Evolutionary conservation across 2,113 vertebrate genomes (phyloP).

Genomic region (Plecotus auritus): DNA sequence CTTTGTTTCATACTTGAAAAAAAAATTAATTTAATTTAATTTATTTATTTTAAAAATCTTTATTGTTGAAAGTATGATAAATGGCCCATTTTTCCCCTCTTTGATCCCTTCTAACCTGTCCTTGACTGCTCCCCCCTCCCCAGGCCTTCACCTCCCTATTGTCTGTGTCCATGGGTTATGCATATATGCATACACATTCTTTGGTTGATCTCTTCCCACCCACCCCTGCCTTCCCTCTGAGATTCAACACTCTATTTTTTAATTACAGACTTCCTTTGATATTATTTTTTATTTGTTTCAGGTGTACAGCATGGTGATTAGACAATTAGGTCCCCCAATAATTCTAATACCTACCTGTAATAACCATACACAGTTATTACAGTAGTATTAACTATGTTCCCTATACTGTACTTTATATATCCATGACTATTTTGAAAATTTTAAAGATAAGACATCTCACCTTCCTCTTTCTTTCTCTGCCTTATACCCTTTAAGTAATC

Average conservation of each 20-base stretch:
- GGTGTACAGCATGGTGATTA: not conserved
- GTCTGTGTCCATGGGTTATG: no score
- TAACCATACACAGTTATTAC: not conserved
- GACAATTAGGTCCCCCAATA: not conserved
- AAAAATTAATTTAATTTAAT: not conserved
- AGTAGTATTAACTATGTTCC: not conserved
- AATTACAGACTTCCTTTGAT: not conserved
- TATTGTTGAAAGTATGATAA: no score
- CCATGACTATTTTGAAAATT: not conserved
- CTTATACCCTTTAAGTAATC: not conserved
- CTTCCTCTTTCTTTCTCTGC: not conserved
- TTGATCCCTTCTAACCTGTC: no score
- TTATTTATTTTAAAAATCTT: not conserved
- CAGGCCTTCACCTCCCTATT: no score
- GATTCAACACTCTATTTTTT: not conserved
- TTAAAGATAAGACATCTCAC: not conserved
- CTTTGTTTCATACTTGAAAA: not conserved
- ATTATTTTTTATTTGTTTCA: not conserved
- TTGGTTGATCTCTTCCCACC: no score
- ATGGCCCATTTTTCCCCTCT: no score
- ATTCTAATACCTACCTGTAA: not conserved
- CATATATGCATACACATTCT: no score
- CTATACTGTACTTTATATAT: not conserved
- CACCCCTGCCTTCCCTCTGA: no score
- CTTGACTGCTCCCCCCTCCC: no score